Percentiles rank a stretch among this genome's conserved stretches.
Conservation (phyloP, 1,140 invertebrate species). For the Hylaeus anthracinus region DNA sequence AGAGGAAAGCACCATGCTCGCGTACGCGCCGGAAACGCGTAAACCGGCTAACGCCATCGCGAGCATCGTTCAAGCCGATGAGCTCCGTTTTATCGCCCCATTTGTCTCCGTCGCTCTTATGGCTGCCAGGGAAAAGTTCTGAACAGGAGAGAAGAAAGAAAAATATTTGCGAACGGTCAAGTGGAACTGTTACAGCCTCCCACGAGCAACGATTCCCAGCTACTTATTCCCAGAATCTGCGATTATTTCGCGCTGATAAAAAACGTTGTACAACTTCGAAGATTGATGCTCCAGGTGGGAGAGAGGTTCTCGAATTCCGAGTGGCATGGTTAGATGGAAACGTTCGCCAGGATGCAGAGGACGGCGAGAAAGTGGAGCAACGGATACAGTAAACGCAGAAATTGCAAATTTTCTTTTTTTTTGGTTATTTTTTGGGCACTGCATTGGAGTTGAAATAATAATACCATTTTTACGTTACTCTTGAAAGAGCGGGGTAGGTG, state of each 20-base stretch:
- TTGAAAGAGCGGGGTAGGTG: too few relatives aligned
- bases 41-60: not conserved
- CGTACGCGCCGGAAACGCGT: conserved; percentile 27
- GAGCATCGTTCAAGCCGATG: conserved; percentile 1
- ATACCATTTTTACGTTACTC: too few relatives aligned
- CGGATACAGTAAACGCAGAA: too few relatives aligned
- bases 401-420: too few relatives aligned
- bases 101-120: conserved; percentile 4
- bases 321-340: not conserved
- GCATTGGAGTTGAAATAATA: too few relatives aligned
- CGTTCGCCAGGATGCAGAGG: too few relatives aligned
- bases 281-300: not conserved
- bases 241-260: not conserved
- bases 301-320: not conserved
- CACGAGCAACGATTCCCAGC: not conserved
- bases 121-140: not conserved
- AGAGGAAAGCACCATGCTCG: conserved; percentile 24
- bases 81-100: conserved; percentile 8
- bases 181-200: conserved; percentile 1
- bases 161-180: conserved; percentile 11
- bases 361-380: too few relatives aligned
- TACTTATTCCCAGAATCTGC: not conserved
- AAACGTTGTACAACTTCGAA: not conserved
- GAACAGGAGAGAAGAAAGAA: not conserved
- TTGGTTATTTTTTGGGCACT: too few relatives aligned